Percentiles rank a stretch among this genome's conserved stretches.
Conservation (phyloP, 2,113 vertebrate genomes). For the Stictonetta naevosa region DNA sequence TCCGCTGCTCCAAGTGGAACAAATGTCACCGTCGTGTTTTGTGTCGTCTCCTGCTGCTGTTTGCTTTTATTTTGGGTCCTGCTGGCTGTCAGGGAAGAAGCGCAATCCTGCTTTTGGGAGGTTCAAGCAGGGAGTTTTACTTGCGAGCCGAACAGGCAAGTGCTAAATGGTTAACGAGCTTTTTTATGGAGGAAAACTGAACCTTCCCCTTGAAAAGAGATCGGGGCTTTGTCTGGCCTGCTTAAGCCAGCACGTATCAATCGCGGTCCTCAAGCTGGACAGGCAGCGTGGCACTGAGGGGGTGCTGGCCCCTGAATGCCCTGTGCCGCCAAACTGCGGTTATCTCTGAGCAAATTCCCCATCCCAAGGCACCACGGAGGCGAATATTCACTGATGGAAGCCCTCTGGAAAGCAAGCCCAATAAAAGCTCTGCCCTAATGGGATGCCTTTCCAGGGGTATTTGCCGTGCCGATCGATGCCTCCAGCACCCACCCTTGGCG, state of each 20-base stretch:
- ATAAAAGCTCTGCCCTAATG: neutral
- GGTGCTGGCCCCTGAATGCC: neutral
- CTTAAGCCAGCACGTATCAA: neutral
- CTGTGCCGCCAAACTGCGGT: neutral
- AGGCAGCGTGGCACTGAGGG: neutral
- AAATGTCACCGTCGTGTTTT: neutral
- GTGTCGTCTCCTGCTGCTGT: neutral
- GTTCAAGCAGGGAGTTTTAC: neutral
- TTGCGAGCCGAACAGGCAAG: neutral
- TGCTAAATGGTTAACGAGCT: neutral
- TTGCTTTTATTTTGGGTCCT: constrained; percentile 23
- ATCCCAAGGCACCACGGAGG: neutral
- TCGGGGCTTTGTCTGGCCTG: neutral
- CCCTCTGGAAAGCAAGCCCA: neutral
- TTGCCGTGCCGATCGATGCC: neutral
- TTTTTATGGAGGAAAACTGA: neutral
- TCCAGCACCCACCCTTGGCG: neutral
- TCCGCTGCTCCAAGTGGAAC: constrained; percentile 21
- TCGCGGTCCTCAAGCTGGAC: neutral
- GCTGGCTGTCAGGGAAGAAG: neutral
- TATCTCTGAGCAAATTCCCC: neutral
- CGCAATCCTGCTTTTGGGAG: neutral
- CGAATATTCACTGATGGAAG: neutral
- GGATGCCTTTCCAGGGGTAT: neutral
- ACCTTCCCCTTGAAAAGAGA: neutral